Conservation (phyloP, 2,797 vertebrate genomes). For the Falco berigora region DNA sequence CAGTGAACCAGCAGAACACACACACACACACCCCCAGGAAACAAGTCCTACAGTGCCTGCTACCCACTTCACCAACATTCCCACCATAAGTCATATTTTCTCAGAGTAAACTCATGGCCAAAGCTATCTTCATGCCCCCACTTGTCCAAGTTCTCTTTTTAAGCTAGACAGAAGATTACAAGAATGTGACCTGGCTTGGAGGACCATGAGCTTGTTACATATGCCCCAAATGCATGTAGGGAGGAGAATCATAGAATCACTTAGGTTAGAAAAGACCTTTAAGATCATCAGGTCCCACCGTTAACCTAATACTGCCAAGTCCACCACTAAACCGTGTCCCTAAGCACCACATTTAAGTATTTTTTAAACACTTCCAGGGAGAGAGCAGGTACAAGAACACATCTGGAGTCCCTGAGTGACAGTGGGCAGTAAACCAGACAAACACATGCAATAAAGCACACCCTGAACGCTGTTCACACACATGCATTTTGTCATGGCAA, state of each 20-base stretch:
- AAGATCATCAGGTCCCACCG: too few relatives aligned
- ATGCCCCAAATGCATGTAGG: not conserved
- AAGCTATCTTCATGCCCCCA: not conserved
- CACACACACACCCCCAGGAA: not conserved
- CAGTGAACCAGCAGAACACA: not conserved
- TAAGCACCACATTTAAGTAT: too few relatives aligned
- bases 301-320: too few relatives aligned
- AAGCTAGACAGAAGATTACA: not conserved
- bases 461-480: not conserved
- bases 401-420: not conserved
- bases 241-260: not conserved
- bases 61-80: not conserved
- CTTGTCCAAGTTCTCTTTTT: not conserved
- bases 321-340: too few relatives aligned
- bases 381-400: fast-evolving
- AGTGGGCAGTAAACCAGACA: not conserved
- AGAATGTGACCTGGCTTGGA: not conserved
- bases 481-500: not conserved
- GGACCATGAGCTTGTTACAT: fast-evolving
- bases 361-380: too few relatives aligned
- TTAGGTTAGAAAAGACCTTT: too few relatives aligned
- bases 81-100: fast-evolving
- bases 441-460: not conserved
- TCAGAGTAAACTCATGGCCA: not conserved
- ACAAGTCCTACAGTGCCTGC: not conserved